Base-by-base conservation (phyloP, 2,113 vertebrate species). In the Dunckerocampus dactyliophorus region DNA sequence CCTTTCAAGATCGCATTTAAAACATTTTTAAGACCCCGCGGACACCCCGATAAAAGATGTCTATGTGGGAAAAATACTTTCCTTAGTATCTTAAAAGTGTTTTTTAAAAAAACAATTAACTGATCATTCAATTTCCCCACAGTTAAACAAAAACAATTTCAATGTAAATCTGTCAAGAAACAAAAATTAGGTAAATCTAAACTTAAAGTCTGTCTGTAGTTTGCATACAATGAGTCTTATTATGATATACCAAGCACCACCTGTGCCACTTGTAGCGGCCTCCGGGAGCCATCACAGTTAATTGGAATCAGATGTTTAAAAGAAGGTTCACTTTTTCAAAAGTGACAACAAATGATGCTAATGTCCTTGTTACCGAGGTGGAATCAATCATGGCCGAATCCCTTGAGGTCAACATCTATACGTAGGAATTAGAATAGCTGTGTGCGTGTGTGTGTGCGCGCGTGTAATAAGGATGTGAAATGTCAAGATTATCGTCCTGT, bases 271-370 rank as follows among this genome's bases (percentile, higher is more conserved):
- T 82, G 59, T 68, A 63, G 48, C 19, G 1, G 59, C 72, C 81
- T 77, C 68, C 50, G 4, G 39, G 72, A 75, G 79, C 59, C 76
- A 73, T 76, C 64, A 73, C 82, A 84, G 84, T 87, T 88, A 85
- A 89, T 89, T 87, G 75, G 82, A 82, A 73, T 82, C 71, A 4
- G 69, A 74, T 64, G 45, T 34, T 79, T 81, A 82, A 84, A 79
- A 83, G 83, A 76, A 63, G 39, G 69, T 68, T 79, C 72, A 82
- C 73, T 82, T 82, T 79, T 81, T 75, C 47, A 82, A 82, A 85
- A 82, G 80, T 83, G 82, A 85, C 82, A 85, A 78, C 81, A 79
- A 75, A 83, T 84, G 86, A 87, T 87, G 87, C 82, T 85, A 89
- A 88, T 87, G 79, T 81, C 75, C 72, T 81, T 81, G 76, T 87